Percentiles rank a stretch among this genome's conserved stretches.
Conservation (phyloP, 2,113 vertebrate genomes). For the Tauraco erythrolophus region DNA sequence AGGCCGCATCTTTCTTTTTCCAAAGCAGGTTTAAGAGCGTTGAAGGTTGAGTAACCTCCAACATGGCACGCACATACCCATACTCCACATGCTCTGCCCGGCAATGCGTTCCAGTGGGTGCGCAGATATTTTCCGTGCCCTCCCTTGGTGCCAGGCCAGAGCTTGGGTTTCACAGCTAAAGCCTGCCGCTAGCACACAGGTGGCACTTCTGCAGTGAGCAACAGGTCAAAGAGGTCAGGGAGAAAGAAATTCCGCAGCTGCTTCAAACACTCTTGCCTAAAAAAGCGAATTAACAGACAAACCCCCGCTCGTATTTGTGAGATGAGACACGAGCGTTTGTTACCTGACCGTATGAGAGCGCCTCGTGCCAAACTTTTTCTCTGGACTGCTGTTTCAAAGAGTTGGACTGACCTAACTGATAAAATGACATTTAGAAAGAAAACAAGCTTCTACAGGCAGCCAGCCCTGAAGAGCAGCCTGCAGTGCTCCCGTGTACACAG, state of each 20-base stretch:
- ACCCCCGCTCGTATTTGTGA: neutral
- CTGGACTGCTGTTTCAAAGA: neutral
- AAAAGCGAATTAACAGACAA: constrained; percentile 23
- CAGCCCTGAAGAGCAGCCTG: neutral
- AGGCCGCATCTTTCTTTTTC: neutral
- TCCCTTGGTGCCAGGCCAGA: neutral
- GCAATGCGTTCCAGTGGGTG: neutral
- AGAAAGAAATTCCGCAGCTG: neutral
- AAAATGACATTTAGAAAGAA: constrained; percentile 9
- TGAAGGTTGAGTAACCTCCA: neutral
- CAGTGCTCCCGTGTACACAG: neutral
- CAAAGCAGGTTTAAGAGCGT: neutral
- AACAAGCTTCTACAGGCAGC: neutral
- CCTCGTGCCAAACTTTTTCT: neutral
- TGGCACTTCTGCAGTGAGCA: neutral
- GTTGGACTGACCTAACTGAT: neutral
- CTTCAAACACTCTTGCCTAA: neutral
- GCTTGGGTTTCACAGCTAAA: neutral
- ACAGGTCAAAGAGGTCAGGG: neutral
- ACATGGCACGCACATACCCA: fast-evolving
- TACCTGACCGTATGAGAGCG: neutral
- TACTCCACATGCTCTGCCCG: fast-evolving
- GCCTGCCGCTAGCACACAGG: neutral
- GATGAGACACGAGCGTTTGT: neutral
- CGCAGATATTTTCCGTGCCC: neutral